Base-by-base conservation (phyloP, 2,797 vertebrate genomes). In the Pangasius macronema region DNA sequence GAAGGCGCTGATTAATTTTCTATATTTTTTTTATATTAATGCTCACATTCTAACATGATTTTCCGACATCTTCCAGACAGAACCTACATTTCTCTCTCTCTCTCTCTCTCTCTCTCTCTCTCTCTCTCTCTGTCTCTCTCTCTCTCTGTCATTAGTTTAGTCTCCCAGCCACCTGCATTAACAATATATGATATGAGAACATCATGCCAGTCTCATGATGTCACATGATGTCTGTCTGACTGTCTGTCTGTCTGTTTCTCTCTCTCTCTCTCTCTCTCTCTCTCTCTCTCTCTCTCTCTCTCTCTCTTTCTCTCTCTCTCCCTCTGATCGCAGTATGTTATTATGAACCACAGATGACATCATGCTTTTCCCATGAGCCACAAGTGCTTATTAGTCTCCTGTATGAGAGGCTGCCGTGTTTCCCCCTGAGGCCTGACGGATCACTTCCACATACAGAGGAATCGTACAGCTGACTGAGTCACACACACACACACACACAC, bases 311-410 rank as follows among this genome's bases (percentile, higher is more conserved):
- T 11, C 36, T 85, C n/a, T 27, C 73, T 55, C 46, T 39, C 46
- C 16, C 82, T 68, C 4, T 86, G 84, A 83, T 90, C 87, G 68
- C 73, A 87, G 76, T 90, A 46, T 92, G 92, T 92, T 86, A 91
- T 93, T 89, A 92, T 61, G 85, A 91, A 85, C 87, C 90, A 9
- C 91, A 84, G 90, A 91, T 92, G 93, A 94, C 90, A 87, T 89
- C 79, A 59, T 90, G 79, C 51, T 77, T 77, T 70, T 84, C 67
- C 46, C 67, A 55, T 70, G 51, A 88, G 89, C 87, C 86, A 85
- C 90, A 57, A 88, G 91, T 86, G 87, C 91, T 91, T 87, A 91
- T 93, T 93, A 61, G n/a, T 13, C 59, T 65, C 27, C 42, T n/a
- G 86, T 30, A 82, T 39, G 39, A 16, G 30, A 88, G 73, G 51